A percentile compares a stretch with the other conserved stretches of the same genome.
phyloP scores from a whole-genome alignment of 2,888 invertebrate genomes.

The Timandra comae region DNA sequence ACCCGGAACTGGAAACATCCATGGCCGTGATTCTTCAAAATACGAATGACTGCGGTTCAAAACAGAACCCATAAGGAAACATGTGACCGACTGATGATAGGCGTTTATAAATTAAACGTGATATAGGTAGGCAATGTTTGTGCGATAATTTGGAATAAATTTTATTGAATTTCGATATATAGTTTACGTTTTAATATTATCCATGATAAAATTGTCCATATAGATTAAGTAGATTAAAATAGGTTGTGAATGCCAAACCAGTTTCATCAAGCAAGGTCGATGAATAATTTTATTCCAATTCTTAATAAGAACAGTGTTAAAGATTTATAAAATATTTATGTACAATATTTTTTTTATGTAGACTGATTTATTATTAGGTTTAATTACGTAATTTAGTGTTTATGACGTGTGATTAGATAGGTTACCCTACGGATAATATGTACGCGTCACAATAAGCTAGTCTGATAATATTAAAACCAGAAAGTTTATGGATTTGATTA shows the following conservation, averaged over 20 bases:
- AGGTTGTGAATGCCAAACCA: conserved; percentile 59
- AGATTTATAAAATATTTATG: conserved; percentile 16
- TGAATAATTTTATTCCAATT: conserved; percentile 47
- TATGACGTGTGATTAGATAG: no score
- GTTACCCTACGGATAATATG: no score
- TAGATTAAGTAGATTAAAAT: conserved; percentile 42
- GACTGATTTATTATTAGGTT: no score
- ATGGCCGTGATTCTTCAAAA: conserved; percentile 47
- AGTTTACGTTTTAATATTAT: conserved; percentile 17
- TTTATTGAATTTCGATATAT: conserved; percentile 3
- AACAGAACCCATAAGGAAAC: conserved; percentile 8
- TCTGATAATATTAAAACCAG: no score
- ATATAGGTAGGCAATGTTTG: no score
- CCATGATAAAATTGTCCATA: conserved; percentile 28
- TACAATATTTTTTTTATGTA: no score
- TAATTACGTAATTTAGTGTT: no score
- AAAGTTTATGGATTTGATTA: no score
- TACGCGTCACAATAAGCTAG: no score
- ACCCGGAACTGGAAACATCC: conserved; percentile 58
- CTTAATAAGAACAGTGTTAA: conserved; percentile 30
- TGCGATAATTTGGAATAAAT: conserved; percentile 1
- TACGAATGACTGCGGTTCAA: conserved; percentile 9
- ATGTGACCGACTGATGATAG: no score
- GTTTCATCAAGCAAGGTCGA: conserved; percentile 61
- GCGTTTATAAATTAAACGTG: no score